A percentile compares a stretch with the other conserved stretches of the same genome.
These are phyloP conservation scores for Diadophis punctatus DNA, from an alignment of 2,113 vertebrate genomes.

Conservation along the genomic window DNA sequence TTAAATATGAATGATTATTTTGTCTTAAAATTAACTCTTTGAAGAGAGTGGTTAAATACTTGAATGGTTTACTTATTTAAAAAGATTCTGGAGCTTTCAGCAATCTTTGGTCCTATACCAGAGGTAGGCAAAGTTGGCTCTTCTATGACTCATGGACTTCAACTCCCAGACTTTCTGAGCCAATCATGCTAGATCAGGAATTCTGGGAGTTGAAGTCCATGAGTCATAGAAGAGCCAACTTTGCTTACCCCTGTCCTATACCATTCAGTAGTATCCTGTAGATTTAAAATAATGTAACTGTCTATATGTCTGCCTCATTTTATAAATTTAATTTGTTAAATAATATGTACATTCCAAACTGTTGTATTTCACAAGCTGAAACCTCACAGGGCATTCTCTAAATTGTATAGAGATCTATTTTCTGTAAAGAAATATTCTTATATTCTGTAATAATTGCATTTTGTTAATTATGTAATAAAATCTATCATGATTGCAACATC, in stretches of 20 bases:
- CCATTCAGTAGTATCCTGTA: not conserved
- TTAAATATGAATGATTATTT: slow-evolving; percentile 40
- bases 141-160: no score
- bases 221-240: no score
- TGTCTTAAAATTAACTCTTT: slow-evolving; percentile 11
- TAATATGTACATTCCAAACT: slow-evolving; percentile 8
- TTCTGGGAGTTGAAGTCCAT: no score
- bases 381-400: slow-evolving; percentile 50
- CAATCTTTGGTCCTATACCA: slow-evolving; percentile 22
- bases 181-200: no score
- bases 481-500: slow-evolving; percentile 55
- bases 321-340: slow-evolving; percentile 29
- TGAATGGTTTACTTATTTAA: slow-evolving; percentile 42
- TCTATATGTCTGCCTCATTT: not conserved
- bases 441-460: slow-evolving; percentile 69
- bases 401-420: slow-evolving; percentile 70
- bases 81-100: slow-evolving; percentile 36
- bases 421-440: slow-evolving; percentile 75
- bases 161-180: no score
- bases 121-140: no score
- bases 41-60: slow-evolving; percentile 34
- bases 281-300: slow-evolving; percentile 26
- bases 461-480: slow-evolving; percentile 68
- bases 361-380: slow-evolving; percentile 20
- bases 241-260: no score